Evolutionary conservation across 2,888 invertebrate genomes (phyloP).

Genomic region (Diachrysia chrysitis): DNA sequence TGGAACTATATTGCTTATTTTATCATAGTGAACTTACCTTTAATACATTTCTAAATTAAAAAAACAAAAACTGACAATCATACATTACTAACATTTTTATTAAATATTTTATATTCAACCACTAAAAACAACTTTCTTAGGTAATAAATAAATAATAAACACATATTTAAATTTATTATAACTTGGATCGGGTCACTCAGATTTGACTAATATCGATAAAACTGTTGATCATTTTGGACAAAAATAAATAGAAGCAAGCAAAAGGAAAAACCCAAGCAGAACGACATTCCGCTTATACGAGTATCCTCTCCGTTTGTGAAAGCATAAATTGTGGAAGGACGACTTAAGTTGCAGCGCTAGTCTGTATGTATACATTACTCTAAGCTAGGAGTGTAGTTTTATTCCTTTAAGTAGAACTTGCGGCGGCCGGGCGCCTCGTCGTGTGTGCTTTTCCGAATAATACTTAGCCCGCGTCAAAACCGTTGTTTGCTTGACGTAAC

Average conservation of each 20-base stretch:
- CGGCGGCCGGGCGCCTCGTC: conserved; percentile 5
- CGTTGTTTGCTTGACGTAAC: conserved; percentile 40
- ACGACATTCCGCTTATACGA: conserved; percentile 54
- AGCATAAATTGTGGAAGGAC: conserved; percentile 63
- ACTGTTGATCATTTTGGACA: conserved; percentile 24
- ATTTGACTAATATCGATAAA: conserved; percentile 1
- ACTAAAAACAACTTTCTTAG: too few species aligned
- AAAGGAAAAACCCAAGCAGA: conserved; percentile 36
- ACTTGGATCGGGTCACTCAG: too few species aligned
- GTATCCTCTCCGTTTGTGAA: conserved; percentile 62
- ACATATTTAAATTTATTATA: too few species aligned
- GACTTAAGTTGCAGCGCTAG: conserved; percentile 47
- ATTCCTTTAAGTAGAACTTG: conserved; percentile 40
- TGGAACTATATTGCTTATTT: background rate
- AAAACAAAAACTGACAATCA: too few species aligned
- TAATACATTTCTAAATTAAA: too few species aligned
- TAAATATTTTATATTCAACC: too few species aligned
- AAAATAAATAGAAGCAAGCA: conserved; percentile 37
- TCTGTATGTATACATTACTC: conserved; percentile 23
- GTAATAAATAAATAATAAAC: too few species aligned
- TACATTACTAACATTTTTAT: too few species aligned
- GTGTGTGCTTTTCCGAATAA: conserved; percentile 8
- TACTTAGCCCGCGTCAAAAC: conserved; percentile 55
- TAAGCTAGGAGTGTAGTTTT: conserved; percentile 46
- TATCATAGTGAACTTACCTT: too few species aligned